phyloP scores from a whole-genome alignment of 2,888 invertebrate species.

The Lycocerus yunnanus region DNA sequence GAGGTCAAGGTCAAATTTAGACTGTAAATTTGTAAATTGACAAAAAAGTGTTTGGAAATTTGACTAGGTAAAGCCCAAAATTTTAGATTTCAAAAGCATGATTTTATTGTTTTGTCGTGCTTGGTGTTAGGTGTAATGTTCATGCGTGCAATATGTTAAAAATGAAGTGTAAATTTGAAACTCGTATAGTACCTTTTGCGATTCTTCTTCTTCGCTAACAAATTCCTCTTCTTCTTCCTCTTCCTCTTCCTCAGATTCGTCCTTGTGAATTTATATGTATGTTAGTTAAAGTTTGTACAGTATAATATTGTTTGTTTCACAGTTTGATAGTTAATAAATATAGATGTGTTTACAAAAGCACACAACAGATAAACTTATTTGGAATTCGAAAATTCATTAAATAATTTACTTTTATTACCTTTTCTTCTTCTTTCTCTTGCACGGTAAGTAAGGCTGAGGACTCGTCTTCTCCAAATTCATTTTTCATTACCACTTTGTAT shows the following conservation, averaged over 20 bases:
- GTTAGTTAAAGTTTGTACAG: slow-evolving; percentile 13
- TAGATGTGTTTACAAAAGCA: not conserved
- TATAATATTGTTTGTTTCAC: slow-evolving; percentile 1
- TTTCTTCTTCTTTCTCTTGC: slow-evolving; percentile 55
- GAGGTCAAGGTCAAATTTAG: not conserved
- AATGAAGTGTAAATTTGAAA: slow-evolving; percentile 4
- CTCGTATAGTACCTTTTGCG: slow-evolving; percentile 36
- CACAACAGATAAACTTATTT: not conserved
- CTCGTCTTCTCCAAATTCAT: slow-evolving; percentile 90
- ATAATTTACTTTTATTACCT: slow-evolving; percentile 15
- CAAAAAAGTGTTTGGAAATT: too few species aligned
- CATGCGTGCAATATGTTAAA: not conserved
- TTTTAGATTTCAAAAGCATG: not conserved
- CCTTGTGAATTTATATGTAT: slow-evolving; percentile 19
- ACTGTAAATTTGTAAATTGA: not conserved
- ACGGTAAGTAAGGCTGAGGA: slow-evolving; percentile 85
- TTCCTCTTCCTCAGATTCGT: slow-evolving; percentile 32
- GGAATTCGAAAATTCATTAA: not conserved
- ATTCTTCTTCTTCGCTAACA: slow-evolving; percentile 51
- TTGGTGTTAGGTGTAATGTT: not conserved
- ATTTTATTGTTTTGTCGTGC: not conserved
- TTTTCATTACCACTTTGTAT: slow-evolving; percentile 85
- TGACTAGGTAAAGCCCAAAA: too few species aligned
- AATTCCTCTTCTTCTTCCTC: slow-evolving; percentile 58
- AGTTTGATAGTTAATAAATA: not conserved